Evolutionary conservation across 1,140 invertebrate species (phyloP).

Genomic region (Ceratosolen fusciceps): DNA sequence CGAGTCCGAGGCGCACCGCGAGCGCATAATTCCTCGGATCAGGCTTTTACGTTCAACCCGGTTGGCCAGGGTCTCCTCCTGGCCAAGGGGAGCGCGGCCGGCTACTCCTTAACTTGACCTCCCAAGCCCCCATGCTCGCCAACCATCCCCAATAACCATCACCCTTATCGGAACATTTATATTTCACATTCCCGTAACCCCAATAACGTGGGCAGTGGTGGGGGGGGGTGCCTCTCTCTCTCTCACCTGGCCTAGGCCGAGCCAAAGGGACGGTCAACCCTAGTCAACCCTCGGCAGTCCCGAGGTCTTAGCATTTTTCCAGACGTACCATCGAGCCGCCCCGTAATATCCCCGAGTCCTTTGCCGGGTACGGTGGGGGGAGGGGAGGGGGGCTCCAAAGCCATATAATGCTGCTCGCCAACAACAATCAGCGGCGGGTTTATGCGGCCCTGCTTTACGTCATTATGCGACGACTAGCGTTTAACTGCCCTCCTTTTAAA

Average conservation of each 20-base stretch:
- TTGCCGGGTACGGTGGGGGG: not conserved
- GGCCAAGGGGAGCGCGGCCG: slow-evolving; percentile 33
- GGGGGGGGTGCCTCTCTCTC: not conserved
- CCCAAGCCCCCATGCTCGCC: too few species aligned
- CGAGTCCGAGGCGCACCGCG: slow-evolving; percentile 32
- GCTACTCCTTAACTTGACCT: too few species aligned
- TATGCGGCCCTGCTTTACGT: slow-evolving; percentile 9
- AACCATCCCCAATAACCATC: slow-evolving; percentile 27
- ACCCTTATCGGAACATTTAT: slow-evolving; percentile 55
- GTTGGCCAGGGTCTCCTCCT: not conserved
- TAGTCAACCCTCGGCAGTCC: not conserved
- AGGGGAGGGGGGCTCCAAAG: not conserved
- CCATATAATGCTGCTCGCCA: not conserved
- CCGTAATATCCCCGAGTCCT: not conserved
- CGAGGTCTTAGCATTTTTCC: not conserved
- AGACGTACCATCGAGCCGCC: too few species aligned
- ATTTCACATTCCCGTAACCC: slow-evolving; percentile 55
- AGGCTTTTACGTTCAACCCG: slow-evolving; percentile 62
- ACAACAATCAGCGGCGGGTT: slow-evolving; percentile 46
- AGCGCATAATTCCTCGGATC: slow-evolving; percentile 53
- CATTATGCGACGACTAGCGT: slow-evolving; percentile 30
- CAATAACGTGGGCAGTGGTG: too few species aligned
- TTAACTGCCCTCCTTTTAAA: slow-evolving; percentile 42
- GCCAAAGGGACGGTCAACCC: too few species aligned
- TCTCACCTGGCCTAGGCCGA: too few species aligned